Evolutionary conservation across 53 echinoderm and acorn worm species (phyloP).

Genomic region (Holothuria scabra): DNA sequence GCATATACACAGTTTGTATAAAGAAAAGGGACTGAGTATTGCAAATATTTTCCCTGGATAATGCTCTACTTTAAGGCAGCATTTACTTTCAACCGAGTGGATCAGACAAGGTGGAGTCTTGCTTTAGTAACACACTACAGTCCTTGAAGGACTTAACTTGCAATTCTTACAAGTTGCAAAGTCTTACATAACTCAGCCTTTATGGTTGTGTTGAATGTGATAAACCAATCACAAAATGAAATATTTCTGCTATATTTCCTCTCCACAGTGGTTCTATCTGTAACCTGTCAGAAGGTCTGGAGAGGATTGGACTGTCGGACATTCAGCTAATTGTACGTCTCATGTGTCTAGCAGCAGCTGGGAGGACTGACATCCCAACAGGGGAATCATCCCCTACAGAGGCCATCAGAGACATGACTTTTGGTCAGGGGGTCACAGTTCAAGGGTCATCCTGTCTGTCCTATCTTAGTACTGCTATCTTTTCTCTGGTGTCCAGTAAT

Average conservation of each 20-base stretch:
- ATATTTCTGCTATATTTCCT: background rate
- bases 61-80: no score
- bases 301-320: constrained; percentile 85
- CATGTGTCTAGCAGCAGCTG: constrained; percentile 96
- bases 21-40: no score
- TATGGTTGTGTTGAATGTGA: no score
- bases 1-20: no score
- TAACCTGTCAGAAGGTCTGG: constrained; percentile 90
- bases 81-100: no score
- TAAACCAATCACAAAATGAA: background rate
- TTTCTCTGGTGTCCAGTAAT: constrained; percentile 76
- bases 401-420: constrained; percentile 19
- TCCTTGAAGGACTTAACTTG: no score
- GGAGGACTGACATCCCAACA: constrained; percentile 83
- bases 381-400: constrained; percentile 31
- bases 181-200: no score
- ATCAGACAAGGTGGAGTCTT: no score
- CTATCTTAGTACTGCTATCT: constrained; percentile 94
- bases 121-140: no score
- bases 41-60: no score
- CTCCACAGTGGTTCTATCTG: constrained; percentile 90
- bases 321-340: constrained; percentile 95
- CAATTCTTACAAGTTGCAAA: no score
- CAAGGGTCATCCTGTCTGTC: constrained; percentile 79
- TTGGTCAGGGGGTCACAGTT: constrained; percentile 24